Evolutionary conservation across 2,888 invertebrate species (phyloP).

Genomic region (Caenorhabditis japonica): DNA sequence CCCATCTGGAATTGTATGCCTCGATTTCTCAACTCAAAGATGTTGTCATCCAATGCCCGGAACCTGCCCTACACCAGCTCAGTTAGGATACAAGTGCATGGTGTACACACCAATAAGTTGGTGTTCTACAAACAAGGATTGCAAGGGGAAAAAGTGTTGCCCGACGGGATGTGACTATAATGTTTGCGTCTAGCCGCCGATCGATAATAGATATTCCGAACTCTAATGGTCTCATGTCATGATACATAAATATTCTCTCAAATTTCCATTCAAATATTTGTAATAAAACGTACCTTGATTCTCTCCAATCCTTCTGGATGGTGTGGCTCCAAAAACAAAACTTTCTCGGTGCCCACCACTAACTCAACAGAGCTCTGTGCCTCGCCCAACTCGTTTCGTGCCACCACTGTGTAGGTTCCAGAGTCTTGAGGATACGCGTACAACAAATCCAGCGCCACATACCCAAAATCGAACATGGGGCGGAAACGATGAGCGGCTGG

Average conservation of each 20-base stretch:
- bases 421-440: constrained; percentile 96
- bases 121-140: constrained; percentile 49
- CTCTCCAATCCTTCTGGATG: constrained; percentile 80
- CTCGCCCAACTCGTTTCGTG: constrained; percentile 88
- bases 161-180: constrained; percentile 56
- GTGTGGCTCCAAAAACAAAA: constrained; percentile 85
- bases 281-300: constrained; percentile 54
- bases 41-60: constrained; percentile 55
- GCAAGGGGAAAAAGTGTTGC: constrained; percentile 56
- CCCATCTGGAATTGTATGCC: constrained; percentile 46
- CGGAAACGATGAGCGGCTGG: constrained; percentile 83
- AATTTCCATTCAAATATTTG: constrained; percentile 7
- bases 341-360: constrained; percentile 72
- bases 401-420: constrained; percentile 87
- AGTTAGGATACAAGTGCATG: constrained; percentile 53
- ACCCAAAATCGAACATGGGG: constrained; percentile 94
- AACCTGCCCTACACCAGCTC: constrained; percentile 52
- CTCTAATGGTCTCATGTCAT: not conserved
- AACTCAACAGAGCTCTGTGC: constrained; percentile 62
- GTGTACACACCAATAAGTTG: constrained; percentile 53
- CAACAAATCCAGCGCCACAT: constrained; percentile 95
- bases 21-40: constrained; percentile 44
- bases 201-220: not conserved
- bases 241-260: constrained; percentile 1
- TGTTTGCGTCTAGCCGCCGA: constrained; percentile 38